phyloP scores from a whole-genome alignment of 2,113 vertebrate species.

The Neogobius melanostomus region DNA sequence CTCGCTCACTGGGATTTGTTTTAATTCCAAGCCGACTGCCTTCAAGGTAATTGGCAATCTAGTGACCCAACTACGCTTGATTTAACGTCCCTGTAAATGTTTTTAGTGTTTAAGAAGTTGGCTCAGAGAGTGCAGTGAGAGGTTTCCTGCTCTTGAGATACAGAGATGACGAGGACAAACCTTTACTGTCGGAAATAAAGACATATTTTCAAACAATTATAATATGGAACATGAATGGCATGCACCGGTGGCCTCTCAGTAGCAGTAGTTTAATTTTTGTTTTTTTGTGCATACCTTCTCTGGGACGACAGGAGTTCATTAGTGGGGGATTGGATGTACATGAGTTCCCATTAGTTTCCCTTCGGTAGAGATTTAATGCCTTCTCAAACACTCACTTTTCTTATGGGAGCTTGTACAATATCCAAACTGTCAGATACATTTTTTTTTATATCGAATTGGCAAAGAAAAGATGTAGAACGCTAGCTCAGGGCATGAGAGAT shows the following conservation, averaged over 20 bases:
- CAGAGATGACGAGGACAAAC: conserved; percentile 44
- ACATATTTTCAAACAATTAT: conserved; percentile 12
- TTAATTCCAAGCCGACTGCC: conserved; percentile 56
- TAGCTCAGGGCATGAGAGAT: not conserved
- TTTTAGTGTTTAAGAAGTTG: conserved; percentile 54
- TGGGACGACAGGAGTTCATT: conserved; percentile 29
- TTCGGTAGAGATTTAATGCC: conserved; percentile 6
- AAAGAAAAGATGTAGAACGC: not conserved
- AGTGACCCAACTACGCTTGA: conserved; percentile 52
- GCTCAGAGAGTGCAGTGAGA: conserved; percentile 42
- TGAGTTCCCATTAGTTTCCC: conserved; percentile 9
- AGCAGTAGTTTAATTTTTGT: conserved; percentile 1
- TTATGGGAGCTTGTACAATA: conserved; percentile 20
- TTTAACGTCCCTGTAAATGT: conserved; percentile 62
- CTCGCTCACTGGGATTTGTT: conserved; percentile 56
- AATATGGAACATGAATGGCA: conserved; percentile 15
- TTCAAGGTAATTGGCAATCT: conserved; percentile 69
- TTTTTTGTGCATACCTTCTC: conserved; percentile 27
- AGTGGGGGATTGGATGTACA: conserved; percentile 15
- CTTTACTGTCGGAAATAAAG: conserved; percentile 23
- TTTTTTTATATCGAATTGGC: not conserved
- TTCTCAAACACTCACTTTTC: conserved; percentile 12
- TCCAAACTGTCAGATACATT: conserved; percentile 18
- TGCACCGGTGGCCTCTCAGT: conserved; percentile 5
- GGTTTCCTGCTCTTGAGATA: conserved; percentile 34